Conservation (phyloP, 92 coral and sea anemone genomes). For the Chrysogorgia sp. region DNA sequence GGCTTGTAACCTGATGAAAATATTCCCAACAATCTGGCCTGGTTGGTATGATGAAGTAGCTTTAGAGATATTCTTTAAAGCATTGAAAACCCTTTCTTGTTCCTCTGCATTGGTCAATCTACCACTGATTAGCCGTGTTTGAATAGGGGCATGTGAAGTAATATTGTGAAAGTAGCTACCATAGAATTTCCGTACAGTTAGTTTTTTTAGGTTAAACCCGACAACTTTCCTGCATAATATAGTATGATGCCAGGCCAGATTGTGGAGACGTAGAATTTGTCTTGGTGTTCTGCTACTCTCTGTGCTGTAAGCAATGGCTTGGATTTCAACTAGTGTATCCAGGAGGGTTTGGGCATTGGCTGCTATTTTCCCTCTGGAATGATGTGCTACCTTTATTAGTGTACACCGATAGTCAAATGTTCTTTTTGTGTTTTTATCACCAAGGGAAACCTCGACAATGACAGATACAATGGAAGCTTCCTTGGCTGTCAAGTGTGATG, state of each 20-base stretch:
- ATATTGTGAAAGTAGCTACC: slow-evolving; percentile 45
- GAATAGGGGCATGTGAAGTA: slow-evolving; percentile 38
- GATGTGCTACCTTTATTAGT: slow-evolving; percentile 44
- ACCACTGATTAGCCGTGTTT: slow-evolving; percentile 40
- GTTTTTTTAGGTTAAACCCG: slow-evolving; percentile 10
- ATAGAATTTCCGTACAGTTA: slow-evolving; percentile 49
- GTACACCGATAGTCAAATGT: too few species aligned
- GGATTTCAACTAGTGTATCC: slow-evolving; percentile 64
- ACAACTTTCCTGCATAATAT: slow-evolving; percentile 50
- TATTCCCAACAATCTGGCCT: slow-evolving; percentile 52
- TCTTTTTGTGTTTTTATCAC: too few species aligned
- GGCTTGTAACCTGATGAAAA: slow-evolving; percentile 43
- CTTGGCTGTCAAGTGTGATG: slow-evolving; percentile 48
- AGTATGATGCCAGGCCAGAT: slow-evolving; percentile 64
- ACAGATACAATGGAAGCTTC: slow-evolving; percentile 32
- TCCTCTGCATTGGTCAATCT: slow-evolving; percentile 49
- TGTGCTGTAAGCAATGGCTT: slow-evolving; percentile 50
- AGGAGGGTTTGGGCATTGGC: slow-evolving; percentile 50
- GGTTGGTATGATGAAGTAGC: slow-evolving; percentile 53
- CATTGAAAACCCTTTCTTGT: slow-evolving; percentile 48
- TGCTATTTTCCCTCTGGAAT: slow-evolving; percentile 53
- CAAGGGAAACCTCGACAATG: slow-evolving; percentile 35
- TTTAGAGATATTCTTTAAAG: slow-evolving; percentile 30
- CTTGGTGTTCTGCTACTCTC: slow-evolving; percentile 59
- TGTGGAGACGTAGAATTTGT: slow-evolving; percentile 60